Evolutionary conservation across 2,888 invertebrate genomes (phyloP).

Genomic region (Heliconius cydno): DNA sequence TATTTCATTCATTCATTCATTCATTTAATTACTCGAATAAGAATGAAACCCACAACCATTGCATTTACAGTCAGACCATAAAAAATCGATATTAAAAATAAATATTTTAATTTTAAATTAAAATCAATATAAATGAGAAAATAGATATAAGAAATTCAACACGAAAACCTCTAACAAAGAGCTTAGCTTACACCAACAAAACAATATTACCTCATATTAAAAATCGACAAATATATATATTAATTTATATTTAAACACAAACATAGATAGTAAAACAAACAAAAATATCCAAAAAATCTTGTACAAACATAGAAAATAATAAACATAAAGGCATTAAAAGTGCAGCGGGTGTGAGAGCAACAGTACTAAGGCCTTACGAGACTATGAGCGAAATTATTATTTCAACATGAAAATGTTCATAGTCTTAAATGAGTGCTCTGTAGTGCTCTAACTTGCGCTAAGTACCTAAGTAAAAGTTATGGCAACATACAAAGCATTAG

Average conservation of each 20-base stretch:
- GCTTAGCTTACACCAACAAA: not conserved
- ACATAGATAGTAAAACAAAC: not conserved
- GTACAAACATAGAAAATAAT: constrained; percentile 12
- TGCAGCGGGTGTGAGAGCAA: constrained; percentile 24
- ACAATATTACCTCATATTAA: not conserved
- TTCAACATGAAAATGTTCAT: constrained; percentile 49
- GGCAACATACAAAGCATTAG: constrained; percentile 30
- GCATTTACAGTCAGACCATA: too few species aligned
- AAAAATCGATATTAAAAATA: not conserved
- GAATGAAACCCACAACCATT: too few species aligned
- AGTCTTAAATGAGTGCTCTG: constrained; percentile 44
- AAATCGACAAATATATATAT: not conserved
- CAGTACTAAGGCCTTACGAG: constrained; percentile 32
- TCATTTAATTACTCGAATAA: too few species aligned
- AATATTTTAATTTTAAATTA: not conserved
- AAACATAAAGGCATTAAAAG: constrained; percentile 20
- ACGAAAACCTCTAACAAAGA: not conserved
- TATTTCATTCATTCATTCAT: too few species aligned
- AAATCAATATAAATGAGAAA: not conserved
- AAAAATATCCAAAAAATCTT: not conserved
- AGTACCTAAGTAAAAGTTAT: constrained; percentile 45
- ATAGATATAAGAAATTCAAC: not conserved
- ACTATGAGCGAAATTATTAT: constrained; percentile 48
- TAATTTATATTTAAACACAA: not conserved
- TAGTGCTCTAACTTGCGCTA: constrained; percentile 44